Conservation (phyloP, 2,113 vertebrate genomes). For the Rhinichthys klamathensis region DNA sequence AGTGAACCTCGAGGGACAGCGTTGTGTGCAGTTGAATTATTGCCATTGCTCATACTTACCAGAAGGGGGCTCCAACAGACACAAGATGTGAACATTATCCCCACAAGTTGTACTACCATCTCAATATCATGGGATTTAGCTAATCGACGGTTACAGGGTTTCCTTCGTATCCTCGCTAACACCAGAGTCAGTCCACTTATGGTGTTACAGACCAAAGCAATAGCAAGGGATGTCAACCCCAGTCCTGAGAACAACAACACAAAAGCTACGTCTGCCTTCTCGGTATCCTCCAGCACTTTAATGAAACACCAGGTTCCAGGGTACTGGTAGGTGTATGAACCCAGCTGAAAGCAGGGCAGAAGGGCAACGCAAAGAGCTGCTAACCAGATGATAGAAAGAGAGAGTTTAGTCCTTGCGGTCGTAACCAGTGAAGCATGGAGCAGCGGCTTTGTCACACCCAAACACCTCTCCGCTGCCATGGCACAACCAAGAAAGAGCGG, state of each 20-base stretch:
- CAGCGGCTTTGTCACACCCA: constrained; percentile 84
- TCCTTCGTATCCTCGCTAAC: constrained; percentile 78
- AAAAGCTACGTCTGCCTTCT: constrained; percentile 75
- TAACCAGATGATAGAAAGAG: constrained; percentile 74
- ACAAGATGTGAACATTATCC: constrained; percentile 87
- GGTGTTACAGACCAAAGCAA: constrained; percentile 85
- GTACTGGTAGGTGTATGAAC: constrained; percentile 82
- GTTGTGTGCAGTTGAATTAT: background rate
- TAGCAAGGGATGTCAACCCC: constrained; percentile 78
- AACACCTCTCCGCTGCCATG: constrained; percentile 88
- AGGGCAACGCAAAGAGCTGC: constrained; percentile 80
- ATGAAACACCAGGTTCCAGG: constrained; percentile 89
- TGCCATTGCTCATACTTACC: constrained; percentile 70
- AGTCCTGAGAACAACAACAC: constrained; percentile 83
- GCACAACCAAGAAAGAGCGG: constrained; percentile 87
- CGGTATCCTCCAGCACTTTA: constrained; percentile 69
- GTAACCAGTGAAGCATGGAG: constrained; percentile 83
- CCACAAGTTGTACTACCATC: constrained; percentile 90
- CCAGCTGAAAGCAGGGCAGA: constrained; percentile 80
- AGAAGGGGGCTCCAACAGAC: constrained; percentile 91
- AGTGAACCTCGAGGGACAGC: no score
- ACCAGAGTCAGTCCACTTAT: constrained; percentile 84
- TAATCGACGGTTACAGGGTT: constrained; percentile 68
- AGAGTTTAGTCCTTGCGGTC: constrained; percentile 76
- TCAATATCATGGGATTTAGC: constrained; percentile 86